Evolutionary conservation across 2,113 vertebrate genomes (phyloP).

Genomic region (Salvelinus namaycush): DNA sequence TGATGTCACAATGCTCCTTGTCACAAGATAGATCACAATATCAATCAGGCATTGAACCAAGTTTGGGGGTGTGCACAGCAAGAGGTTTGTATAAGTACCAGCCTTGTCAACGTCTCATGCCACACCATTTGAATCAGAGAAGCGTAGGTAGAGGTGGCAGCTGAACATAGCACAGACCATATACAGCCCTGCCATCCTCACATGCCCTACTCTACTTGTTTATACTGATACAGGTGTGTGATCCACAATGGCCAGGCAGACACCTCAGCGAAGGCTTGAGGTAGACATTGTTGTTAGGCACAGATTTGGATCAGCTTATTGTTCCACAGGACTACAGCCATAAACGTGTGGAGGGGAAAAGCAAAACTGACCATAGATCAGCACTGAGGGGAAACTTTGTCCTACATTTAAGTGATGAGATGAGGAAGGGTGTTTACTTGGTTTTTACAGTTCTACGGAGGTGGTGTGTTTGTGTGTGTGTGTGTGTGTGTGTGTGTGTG

Average conservation of each 20-base stretch:
- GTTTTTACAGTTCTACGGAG: constrained; percentile 18
- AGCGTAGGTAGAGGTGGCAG: not conserved
- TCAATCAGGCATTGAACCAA: not conserved
- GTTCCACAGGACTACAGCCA: no score
- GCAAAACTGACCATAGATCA: no score
- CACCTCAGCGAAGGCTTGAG: no score
- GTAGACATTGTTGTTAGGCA: no score
- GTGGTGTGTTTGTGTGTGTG: not conserved
- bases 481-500: not conserved
- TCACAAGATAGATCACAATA: not conserved
- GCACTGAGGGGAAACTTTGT: no score
- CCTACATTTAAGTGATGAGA: no score
- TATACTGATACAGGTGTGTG: not conserved
- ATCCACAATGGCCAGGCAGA: not conserved
- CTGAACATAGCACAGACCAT: not conserved
- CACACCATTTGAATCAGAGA: constrained; percentile 5
- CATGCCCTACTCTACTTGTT: not conserved
- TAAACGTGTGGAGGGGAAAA: no score
- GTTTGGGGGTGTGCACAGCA: not conserved
- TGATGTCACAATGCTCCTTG: not conserved
- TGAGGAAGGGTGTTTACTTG: no score
- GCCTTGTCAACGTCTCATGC: not conserved
- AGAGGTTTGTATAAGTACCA: not conserved
- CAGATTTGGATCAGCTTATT: no score
- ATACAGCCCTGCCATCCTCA: not conserved